Base-by-base conservation (phyloP, 37 sponge, comb jelly and placozoan genomes). In the Amphimedon queenslandica region DNA sequence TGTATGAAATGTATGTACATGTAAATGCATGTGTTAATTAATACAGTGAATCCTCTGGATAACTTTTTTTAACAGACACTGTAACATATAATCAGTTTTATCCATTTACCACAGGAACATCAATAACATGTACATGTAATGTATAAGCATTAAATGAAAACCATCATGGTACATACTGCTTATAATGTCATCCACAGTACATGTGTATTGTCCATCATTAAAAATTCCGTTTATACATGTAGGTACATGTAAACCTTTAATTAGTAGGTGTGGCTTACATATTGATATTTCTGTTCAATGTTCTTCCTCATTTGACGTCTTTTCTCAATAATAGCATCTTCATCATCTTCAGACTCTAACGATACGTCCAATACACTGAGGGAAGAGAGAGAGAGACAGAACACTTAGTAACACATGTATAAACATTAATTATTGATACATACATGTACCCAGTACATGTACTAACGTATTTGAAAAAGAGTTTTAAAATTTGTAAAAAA, bases 311-410 rank as follows among this genome's bases (percentile, higher is more conserved):
- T 67, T 30, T 92, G 82, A 23, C 96, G 37, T n/a, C 96, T 66
- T 42, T 86, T 20, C 42, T 89, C 90, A 11, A 95, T 87, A n/a
- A 95, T 83, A n/a, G 81, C 78, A 37, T 95, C 96, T 63, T 95
- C 96, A 66, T 92, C 90, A 34, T 91, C 87, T 28, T 87, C 88
- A 67, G 69, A 63, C 34, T 82, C 73, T 36, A 71, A 72, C 58
- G 89, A 84, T 33, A 82, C 27, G 38, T 95, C 86, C 58, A 82
- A 20, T 27, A 75, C 76, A 47, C 89, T 90, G 61, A 32, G 40
- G 18, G 21, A 8, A 11, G 18, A 43, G 31, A 69, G 10, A 33
- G n/a, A n/a, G n/a, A n/a, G n/a, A n/a, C n/a, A n/a, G n/a, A 33
- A 20, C 1, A 42, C 33, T 30, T 35, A 66, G 23, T 10, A 66